Evolutionary conservation across 1,140 invertebrate genomes (phyloP).

Genomic region (Drosophila simulans): DNA sequence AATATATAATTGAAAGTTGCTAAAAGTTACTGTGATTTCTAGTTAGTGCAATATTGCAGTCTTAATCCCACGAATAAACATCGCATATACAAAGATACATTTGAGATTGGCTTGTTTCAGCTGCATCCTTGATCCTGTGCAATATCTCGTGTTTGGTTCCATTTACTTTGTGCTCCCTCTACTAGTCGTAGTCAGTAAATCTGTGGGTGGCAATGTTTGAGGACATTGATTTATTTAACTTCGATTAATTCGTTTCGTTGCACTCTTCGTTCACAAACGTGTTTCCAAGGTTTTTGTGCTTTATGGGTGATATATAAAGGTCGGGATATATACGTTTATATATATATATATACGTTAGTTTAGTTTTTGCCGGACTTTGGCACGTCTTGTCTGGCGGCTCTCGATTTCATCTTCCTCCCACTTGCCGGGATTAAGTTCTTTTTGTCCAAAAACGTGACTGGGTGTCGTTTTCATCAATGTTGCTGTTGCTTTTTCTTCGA

Average conservation of each 20-base stretch:
- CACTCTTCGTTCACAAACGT: conserved; percentile 28
- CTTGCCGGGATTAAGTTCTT: conserved; percentile 75
- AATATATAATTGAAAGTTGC: too few relatives aligned
- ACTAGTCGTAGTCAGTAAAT: conserved; percentile 54
- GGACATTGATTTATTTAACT: conserved; percentile 84
- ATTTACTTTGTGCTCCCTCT: conserved; percentile 5
- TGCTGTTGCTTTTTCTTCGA: not conserved
- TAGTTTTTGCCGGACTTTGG: conserved; percentile 63
- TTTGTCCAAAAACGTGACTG: conserved; percentile 80
- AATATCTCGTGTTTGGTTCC: conserved; percentile 5
- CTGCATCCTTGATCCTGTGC: conserved; percentile 22
- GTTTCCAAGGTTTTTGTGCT: conserved; percentile 28
- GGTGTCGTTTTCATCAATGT: conserved; percentile 74
- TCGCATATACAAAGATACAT: too few relatives aligned
- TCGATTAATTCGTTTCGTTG: conserved; percentile 81
- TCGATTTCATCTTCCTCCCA: conserved; percentile 67
- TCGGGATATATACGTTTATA: conserved; percentile 8
- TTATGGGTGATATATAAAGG: conserved; percentile 18
- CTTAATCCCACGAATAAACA: too few relatives aligned
- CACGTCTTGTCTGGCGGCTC: conserved; percentile 69
- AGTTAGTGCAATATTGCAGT: too few relatives aligned
- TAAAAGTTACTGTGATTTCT: too few relatives aligned
- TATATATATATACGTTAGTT: conserved; percentile 17
- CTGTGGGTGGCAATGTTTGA: conserved; percentile 68
- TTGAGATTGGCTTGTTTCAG: not conserved